phyloP scores from a whole-genome alignment of 2,113 vertebrate genomes.

The Noctilio leporinus region DNA sequence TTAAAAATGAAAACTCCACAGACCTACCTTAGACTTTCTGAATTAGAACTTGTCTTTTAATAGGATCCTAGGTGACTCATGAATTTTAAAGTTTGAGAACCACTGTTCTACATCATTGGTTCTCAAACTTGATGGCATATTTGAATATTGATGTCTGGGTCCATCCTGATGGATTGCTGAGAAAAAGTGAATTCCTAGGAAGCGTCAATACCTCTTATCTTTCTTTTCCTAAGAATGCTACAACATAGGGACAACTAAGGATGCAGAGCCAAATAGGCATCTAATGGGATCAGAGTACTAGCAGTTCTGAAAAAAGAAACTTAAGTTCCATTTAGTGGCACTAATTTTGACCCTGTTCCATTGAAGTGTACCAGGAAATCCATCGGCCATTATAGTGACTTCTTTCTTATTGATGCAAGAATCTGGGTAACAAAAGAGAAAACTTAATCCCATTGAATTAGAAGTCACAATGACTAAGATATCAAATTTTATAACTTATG shows the following conservation, averaged over 20 bases:
- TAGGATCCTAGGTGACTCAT: neutral
- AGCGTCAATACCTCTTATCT: neutral
- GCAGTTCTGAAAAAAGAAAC: neutral
- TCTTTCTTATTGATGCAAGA: neutral
- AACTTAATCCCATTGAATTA: neutral
- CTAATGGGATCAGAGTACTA: neutral
- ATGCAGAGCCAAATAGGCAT: neutral
- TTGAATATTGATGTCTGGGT: neutral
- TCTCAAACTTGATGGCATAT: neutral
- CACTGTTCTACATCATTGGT: neutral
- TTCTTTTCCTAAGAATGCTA: neutral
- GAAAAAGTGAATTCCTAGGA: neutral
- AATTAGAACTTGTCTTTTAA: slow-evolving; percentile 8
- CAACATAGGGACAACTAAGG: neutral
- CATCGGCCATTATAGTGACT: neutral
- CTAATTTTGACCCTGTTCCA: neutral
- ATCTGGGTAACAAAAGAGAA: neutral
- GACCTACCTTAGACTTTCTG: neutral
- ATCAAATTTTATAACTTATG: neutral
- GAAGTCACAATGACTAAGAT: neutral
- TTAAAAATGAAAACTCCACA: neutral
- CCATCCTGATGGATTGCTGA: neutral
- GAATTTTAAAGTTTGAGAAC: neutral
- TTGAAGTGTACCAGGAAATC: neutral
- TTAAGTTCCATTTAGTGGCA: neutral